Percentiles rank a stretch among this genome's conserved stretches.
phyloP scores from a whole-genome alignment of 2,797 vertebrate genomes.

The Tokudaia tokunoshimensis region DNA sequence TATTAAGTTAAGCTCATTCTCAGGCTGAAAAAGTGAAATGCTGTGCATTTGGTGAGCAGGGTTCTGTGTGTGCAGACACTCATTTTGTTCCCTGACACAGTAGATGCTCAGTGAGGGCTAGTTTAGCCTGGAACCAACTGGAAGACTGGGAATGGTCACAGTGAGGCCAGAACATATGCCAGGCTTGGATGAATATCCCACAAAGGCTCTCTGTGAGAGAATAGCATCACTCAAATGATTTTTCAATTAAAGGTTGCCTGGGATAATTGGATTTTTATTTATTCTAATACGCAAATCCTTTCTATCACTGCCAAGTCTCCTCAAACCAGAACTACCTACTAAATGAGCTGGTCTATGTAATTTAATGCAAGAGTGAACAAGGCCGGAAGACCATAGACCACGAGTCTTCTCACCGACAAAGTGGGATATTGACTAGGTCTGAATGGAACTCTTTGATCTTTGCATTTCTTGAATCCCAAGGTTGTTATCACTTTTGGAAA shows the following conservation, averaged over 20 bases:
- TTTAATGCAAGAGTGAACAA: constrained; percentile 67
- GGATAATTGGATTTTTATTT: constrained; percentile 62
- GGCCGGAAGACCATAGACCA: constrained; percentile 35
- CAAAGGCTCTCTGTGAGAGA: background rate
- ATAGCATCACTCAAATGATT: constrained; percentile 34
- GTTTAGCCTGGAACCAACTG: background rate
- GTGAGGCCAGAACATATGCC: background rate
- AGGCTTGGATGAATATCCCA: background rate
- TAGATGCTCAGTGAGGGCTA: background rate
- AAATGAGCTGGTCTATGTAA: constrained; percentile 48
- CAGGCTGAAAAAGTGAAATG: background rate
- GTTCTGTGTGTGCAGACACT: background rate
- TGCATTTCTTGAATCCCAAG: constrained; percentile 40
- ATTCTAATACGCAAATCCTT: constrained; percentile 46
- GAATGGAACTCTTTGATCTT: constrained; percentile 46
- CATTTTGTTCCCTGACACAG: background rate
- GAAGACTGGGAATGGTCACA: background rate
- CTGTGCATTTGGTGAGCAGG: background rate
- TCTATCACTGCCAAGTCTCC: constrained; percentile 49
- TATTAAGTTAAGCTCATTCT: constrained; percentile 54
- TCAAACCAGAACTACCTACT: constrained; percentile 12
- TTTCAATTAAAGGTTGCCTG: constrained; percentile 62
- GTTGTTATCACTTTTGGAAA: constrained; percentile 53
- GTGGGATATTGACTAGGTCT: constrained; percentile 57
- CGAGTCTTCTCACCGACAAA: constrained; percentile 12